Evolutionary conservation across 2,113 vertebrate genomes (phyloP).

Genomic region (Chaetodon trifascialis): DNA sequence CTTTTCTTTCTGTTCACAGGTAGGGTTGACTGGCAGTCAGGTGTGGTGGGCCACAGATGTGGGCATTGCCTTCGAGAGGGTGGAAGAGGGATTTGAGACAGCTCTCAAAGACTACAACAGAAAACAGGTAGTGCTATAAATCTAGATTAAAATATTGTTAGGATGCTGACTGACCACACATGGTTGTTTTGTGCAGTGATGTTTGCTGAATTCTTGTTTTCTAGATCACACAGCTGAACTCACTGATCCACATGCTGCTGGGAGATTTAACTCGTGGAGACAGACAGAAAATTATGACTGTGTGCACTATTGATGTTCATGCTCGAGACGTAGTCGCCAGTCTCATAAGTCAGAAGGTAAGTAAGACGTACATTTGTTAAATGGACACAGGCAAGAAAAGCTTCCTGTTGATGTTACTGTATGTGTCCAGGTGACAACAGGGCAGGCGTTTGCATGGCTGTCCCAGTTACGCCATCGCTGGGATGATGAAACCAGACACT

Average conservation of each 20-base stretch:
- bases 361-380: background rate
- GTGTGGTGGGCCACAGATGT: slow-evolving; percentile 85
- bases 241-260: slow-evolving; percentile 93
- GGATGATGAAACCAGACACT: slow-evolving; percentile 84
- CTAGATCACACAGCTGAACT: slow-evolving; percentile 93
- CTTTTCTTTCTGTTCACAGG: slow-evolving; percentile 55
- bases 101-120: slow-evolving; percentile 84
- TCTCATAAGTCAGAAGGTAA: slow-evolving; percentile 90
- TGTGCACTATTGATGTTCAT: slow-evolving; percentile 91
- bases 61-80: slow-evolving; percentile 83
- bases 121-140: slow-evolving; percentile 68
- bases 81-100: slow-evolving; percentile 84
- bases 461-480: slow-evolving; percentile 87
- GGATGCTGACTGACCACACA: background rate
- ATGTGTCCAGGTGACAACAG: slow-evolving; percentile 81
- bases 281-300: slow-evolving; percentile 93
- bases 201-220: slow-evolving; percentile 40
- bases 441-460: slow-evolving; percentile 87
- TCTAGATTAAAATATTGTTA: too few species aligned
- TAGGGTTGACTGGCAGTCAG: slow-evolving; percentile 82
- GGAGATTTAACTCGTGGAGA: slow-evolving; percentile 90
- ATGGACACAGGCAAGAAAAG: background rate
- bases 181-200: background rate
- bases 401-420: background rate
- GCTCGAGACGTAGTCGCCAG: slow-evolving; percentile 88